Conservation (phyloP, 2,797 vertebrate genomes). For the Hydrophis major region DNA sequence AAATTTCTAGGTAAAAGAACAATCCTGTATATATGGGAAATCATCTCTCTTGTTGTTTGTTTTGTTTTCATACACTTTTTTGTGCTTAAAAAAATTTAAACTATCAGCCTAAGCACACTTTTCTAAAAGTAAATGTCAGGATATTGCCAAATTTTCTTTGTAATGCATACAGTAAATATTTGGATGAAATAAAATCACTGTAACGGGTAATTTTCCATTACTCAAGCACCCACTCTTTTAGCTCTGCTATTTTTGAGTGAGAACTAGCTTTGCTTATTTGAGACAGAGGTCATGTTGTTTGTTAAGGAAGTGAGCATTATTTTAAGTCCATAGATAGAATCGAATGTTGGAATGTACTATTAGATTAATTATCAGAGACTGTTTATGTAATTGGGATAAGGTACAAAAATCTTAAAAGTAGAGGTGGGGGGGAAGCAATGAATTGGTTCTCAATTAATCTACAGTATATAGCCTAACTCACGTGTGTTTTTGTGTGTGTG, state of each 20-base stretch:
- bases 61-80: neutral
- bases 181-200: neutral
- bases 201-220: neutral
- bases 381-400: neutral
- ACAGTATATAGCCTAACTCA: neutral
- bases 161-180: neutral
- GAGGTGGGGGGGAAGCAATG: neutral
- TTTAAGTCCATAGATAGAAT: conserved; percentile 27
- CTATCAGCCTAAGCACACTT: neutral
- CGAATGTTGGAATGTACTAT: neutral
- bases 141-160: neutral
- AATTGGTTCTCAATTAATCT: neutral
- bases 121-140: conserved; percentile 1
- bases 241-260: neutral
- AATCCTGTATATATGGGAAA: neutral
- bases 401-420: neutral
- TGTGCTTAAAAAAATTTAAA: neutral
- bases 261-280: conserved; percentile 11
- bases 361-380: neutral
- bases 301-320: conserved; percentile 33
- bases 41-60: neutral
- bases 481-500: neutral
- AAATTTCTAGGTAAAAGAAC: neutral
- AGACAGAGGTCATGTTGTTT: conserved; percentile 22
- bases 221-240: neutral